phyloP scores from a whole-genome alignment of 2,888 invertebrate genomes.

The Apamea anceps region DNA sequence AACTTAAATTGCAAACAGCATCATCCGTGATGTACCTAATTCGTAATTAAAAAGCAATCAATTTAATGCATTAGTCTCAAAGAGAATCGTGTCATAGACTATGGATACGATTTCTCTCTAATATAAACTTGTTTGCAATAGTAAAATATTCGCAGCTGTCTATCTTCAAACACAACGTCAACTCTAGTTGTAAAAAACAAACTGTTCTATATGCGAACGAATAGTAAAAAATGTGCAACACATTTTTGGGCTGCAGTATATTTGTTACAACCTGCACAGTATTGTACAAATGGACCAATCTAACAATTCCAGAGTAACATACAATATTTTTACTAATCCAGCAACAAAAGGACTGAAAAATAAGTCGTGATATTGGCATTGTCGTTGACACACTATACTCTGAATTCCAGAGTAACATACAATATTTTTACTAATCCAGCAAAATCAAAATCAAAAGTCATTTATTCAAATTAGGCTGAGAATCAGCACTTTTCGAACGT shows the following conservation, averaged over 20 bases:
- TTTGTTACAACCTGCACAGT: neutral
- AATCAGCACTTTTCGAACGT: too few relatives aligned
- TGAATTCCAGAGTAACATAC: too few relatives aligned
- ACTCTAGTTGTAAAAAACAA: conserved; percentile 13
- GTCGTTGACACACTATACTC: too few relatives aligned
- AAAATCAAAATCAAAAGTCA: too few relatives aligned
- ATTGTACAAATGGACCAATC: conserved; percentile 1
- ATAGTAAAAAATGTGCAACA: conserved; percentile 12
- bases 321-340: neutral
- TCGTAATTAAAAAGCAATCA: neutral
- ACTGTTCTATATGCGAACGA: neutral
- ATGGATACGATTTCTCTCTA: neutral
- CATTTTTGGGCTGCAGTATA: conserved; percentile 29
- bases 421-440: too few relatives aligned
- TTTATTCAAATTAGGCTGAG: too few relatives aligned
- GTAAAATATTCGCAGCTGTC: conserved; percentile 30
- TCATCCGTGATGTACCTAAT: neutral
- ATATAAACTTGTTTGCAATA: neutral
- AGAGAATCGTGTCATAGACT: neutral
- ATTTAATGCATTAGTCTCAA: neutral
- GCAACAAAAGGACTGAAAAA: neutral
- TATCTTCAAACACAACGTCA: conserved; percentile 22
- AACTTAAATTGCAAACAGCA: neutral
- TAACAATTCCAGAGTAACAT: neutral
- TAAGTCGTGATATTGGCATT: neutral